Evolutionary conservation across 2,888 invertebrate genomes (phyloP).

Genomic region (Hypomecis punctinalis): DNA sequence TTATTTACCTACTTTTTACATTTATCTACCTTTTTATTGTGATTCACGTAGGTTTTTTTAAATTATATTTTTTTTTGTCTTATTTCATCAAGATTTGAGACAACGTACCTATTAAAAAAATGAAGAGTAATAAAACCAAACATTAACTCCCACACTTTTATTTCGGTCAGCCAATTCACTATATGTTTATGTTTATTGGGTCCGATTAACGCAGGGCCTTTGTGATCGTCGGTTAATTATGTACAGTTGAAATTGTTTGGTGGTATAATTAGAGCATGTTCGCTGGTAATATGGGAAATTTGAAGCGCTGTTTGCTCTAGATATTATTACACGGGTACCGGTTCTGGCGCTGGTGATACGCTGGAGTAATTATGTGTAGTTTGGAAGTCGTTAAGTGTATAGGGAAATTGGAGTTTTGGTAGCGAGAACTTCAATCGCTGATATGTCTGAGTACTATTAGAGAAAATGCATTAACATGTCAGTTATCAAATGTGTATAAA

Average conservation of each 20-base stretch:
- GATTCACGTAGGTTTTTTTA: too few species aligned
- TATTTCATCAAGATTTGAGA: too few species aligned
- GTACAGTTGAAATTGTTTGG: conserved; percentile 43
- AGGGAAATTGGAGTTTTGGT: conserved; percentile 21
- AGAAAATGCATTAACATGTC: too few species aligned
- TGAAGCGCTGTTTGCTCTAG: conserved; percentile 23
- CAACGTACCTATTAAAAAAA: background rate
- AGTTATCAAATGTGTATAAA: too few species aligned
- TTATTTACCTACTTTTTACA: too few species aligned
- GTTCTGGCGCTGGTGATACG: conserved; percentile 9
- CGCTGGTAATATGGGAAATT: conserved; percentile 30
- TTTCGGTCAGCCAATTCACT: conserved; percentile 55
- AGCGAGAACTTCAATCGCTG: too few species aligned
- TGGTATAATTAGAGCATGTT: conserved; percentile 34
- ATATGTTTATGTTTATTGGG: conserved; percentile 54
- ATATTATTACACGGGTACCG: conserved; percentile 20
- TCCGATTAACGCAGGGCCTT: conserved; percentile 55
- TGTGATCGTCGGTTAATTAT: conserved; percentile 59
- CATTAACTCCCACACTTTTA: conserved; percentile 32
- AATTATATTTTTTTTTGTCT: too few species aligned
- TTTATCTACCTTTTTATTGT: too few species aligned
- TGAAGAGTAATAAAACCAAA: conserved; percentile 4
- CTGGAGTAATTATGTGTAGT: conserved; percentile 5
- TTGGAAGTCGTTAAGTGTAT: conserved; percentile 12
- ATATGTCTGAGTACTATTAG: too few species aligned